Evolutionary conservation across 64 coral and sea anemone species (phyloP), one percentile per base, ranked within the genome.

Genomic region (Platygyra sinensis): DNA sequence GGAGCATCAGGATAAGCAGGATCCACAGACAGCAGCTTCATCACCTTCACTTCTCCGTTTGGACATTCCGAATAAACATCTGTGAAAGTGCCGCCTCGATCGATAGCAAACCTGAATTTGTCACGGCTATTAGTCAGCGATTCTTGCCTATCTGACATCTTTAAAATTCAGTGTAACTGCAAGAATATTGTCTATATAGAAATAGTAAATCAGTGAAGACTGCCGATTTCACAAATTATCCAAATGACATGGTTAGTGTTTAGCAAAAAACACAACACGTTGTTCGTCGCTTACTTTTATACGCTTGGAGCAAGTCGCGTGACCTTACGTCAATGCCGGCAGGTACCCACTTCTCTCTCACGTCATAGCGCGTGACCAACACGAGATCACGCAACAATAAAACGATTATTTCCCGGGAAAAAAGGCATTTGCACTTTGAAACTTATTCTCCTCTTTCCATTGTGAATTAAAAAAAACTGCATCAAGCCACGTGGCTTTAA

Each of bases 1-100:
- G 96, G 96, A 7, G 96, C 92, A 49, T 98, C 96, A 20, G 84
- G 60, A 57, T 98, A 94, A 25, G 84, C 96, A 10, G 96, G 92
- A 49, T 98, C 92, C 8, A 89, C 92, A 32, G 96, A 98, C 12
- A 98, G 73, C 27, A 98, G 62, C 28, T 98, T 98, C 77, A 98
- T 94, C 25, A 98, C 89, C n/a, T 72, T 80, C 51, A 94, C 79
- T 76, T 98, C 89, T 49, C 92, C 92, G 67, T 71, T 60, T 1
- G 96, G 92, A 60, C 92, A 91, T 76, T 94, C 89, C 36, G 96
- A 93, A 76, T 92, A 98, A 62, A 98, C 93, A 75, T 98, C 92
- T 22, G 92, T 98, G 67, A 98, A 98, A 17, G 96, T 98, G 3
- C 92, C 96, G 19, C 96, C 96, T 78, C 96, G 89, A 61, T 98